Base-by-base conservation (phyloP, 1,140 invertebrate species). In the Lordiphosa clarofinis region DNA sequence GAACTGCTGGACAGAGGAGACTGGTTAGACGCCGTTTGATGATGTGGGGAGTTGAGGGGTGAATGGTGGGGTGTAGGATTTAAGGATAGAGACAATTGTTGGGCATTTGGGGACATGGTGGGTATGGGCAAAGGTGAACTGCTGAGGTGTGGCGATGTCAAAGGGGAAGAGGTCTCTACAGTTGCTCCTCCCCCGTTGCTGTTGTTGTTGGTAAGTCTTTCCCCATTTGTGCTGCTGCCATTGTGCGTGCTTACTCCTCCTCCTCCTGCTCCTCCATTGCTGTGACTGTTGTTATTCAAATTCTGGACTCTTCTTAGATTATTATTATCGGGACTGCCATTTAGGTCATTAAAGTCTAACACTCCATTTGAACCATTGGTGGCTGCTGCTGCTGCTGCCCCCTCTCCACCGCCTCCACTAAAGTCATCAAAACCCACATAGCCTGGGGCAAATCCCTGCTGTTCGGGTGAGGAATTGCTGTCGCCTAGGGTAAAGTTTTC, bases 401-500 rank as follows among this genome's bases (percentile, higher is more conserved):
- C 47, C 9, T 33, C 39, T 10, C 62, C 33, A 1, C 49, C 49
- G 3, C 52, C 54, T 36, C 53, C 86, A 42, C 19, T 19, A 3
- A 88, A 88, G 13, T 86, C 81, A 31, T 31, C 28, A 31, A 88
- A 47, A 7, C 64, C 53, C 33, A 73, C 67, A 64, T 67, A 88
- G 24, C 56, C 87, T 36, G 82, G 67, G 61, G 70, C 63, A 33
- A 82, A 87, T 24, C 68, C 63, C 9, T 87, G 84, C 21, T 87
- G 86, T 43, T 87, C 86, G 4, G 87, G 87, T 4, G 87, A 88
- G 19, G 87, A 88, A 59, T 87, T 88, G 54, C 79, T 88, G 21
- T 88, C 87, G 36, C 97, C 96, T 94, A 98, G 95, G 79, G 94
- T 96, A 89, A 98, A 96, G 89, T 97, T 95, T 90, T 97, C 96